Evolutionary conservation across 2,113 vertebrate genomes (phyloP).

Genomic region (Argyrosomus japonicus): DNA sequence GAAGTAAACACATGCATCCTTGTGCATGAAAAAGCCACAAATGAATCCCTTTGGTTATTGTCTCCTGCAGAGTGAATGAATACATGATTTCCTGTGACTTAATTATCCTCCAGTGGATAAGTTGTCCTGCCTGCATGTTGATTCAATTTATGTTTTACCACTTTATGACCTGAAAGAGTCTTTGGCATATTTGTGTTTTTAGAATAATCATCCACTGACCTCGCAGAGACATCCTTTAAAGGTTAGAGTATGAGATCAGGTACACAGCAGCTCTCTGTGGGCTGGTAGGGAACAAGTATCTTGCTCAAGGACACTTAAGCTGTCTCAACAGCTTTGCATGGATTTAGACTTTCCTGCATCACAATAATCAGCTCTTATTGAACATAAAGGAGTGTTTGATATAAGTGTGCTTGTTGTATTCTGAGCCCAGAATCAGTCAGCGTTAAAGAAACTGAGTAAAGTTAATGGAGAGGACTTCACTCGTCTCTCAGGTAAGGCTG

Average conservation of each 20-base stretch:
- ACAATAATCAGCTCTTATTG: neutral
- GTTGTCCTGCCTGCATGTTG: conserved; percentile 1
- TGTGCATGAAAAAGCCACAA: conserved; percentile 21
- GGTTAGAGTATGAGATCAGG: neutral
- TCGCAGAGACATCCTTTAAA: neutral
- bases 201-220: neutral
- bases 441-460: neutral
- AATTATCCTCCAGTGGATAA: conserved; percentile 31
- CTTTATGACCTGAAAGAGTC: conserved; percentile 21
- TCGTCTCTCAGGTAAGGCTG: conserved; percentile 19
- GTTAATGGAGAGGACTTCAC: conserved; percentile 11
- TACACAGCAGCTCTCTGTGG: neutral
- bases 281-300: neutral
- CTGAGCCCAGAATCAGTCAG: neutral
- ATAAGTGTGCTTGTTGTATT: neutral
- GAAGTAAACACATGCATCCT: neutral
- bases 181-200: conserved; percentile 16
- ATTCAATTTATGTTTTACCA: conserved; percentile 35
- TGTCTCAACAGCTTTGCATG: neutral
- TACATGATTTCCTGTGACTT: conserved; percentile 36
- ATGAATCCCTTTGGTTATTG: conserved; percentile 52
- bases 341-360: neutral
- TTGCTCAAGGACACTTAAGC: conserved; percentile 4
- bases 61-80: conserved; percentile 37
- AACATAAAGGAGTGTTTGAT: neutral